phyloP scores from a whole-genome alignment of 1,140 invertebrate genomes.

The Saxidomus purpurata region DNA sequence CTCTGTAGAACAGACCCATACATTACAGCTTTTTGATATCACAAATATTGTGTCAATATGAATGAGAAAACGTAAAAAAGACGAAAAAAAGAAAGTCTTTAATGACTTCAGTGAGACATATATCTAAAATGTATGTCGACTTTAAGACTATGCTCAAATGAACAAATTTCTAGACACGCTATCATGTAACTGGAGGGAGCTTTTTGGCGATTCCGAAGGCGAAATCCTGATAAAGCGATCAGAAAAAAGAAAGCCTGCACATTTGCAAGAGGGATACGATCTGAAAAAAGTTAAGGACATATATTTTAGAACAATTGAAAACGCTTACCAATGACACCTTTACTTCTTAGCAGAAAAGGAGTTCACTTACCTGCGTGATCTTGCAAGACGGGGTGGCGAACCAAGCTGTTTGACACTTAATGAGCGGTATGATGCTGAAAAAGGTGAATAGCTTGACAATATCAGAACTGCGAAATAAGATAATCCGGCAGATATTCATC shows the following conservation, averaged over 20 bases:
- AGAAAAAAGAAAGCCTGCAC: background rate
- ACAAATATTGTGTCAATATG: too few species aligned
- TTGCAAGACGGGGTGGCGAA: background rate
- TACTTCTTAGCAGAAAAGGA: background rate
- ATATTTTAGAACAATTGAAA: background rate
- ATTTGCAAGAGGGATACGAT: background rate
- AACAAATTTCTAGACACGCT: background rate
- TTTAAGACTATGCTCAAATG: background rate
- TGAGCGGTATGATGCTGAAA: background rate
- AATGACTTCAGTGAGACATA: background rate
- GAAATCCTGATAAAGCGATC: background rate
- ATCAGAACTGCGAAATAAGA: background rate
- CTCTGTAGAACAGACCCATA: too few species aligned
- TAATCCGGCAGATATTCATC: background rate
- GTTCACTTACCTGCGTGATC: background rate
- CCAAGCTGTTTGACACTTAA: background rate
- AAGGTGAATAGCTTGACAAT: background rate
- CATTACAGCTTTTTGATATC: too few species aligned
- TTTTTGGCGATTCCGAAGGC: background rate
- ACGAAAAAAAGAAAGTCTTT: background rate
- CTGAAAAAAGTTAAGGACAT: background rate
- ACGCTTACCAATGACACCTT: background rate
- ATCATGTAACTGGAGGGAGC: background rate
- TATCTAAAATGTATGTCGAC: background rate
- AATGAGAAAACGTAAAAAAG: background rate